Evolutionary conservation across 2,113 vertebrate genomes (phyloP).

Genomic region (Thalassarche chlororhynchos): DNA sequence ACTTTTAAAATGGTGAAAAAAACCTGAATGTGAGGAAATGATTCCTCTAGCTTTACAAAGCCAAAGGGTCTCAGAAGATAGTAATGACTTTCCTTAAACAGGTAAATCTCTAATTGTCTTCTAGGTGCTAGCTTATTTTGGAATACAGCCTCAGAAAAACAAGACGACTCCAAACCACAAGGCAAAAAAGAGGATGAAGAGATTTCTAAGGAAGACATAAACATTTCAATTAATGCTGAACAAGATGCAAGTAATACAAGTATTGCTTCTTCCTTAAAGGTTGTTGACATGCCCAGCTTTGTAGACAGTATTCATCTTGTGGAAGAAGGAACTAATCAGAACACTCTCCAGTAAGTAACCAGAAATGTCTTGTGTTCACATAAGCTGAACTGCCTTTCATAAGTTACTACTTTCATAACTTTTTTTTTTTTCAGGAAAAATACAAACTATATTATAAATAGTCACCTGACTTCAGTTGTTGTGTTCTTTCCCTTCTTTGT

Average conservation of each 20-base stretch:
- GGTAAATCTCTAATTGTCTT: not conserved
- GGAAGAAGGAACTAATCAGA: slow-evolving; percentile 63
- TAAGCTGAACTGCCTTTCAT: not conserved
- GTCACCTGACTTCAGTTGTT: not conserved
- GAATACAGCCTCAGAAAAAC: slow-evolving; percentile 67
- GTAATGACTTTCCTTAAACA: not conserved
- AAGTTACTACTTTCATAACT: not conserved
- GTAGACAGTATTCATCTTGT: slow-evolving; percentile 71
- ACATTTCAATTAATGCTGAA: slow-evolving; percentile 72
- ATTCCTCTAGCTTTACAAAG: not conserved
- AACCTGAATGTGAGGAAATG: fast-evolving
- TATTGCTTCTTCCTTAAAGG: slow-evolving; percentile 74
- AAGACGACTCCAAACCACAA: not conserved
- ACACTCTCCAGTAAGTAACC: slow-evolving; percentile 64
- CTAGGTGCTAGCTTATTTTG: slow-evolving; percentile 94
- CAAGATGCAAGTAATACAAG: slow-evolving; percentile 73
- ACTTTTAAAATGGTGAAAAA: not conserved
- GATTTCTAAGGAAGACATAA: slow-evolving; percentile 76
- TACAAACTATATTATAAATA: not conserved
- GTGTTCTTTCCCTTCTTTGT: not conserved
- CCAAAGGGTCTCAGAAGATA: not conserved
- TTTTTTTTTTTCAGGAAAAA: not conserved
- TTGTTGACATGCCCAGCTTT: slow-evolving; percentile 80
- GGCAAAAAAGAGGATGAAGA: slow-evolving; percentile 74
- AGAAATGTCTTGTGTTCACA: not conserved